phyloP scores from a whole-genome alignment of 2,797 vertebrate genomes.

The Chloroceryle inda region DNA sequence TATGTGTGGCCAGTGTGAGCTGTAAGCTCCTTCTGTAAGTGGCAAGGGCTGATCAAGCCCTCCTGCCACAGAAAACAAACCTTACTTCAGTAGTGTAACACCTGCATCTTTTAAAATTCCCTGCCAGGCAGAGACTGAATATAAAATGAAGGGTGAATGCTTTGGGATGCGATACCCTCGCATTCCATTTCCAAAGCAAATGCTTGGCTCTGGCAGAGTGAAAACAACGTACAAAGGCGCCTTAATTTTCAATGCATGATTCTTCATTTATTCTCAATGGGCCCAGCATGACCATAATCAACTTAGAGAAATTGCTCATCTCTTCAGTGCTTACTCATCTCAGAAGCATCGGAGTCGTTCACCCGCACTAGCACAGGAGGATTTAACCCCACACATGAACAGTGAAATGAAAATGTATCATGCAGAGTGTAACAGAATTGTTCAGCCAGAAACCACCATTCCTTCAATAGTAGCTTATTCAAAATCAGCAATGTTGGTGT shows the following conservation, averaged over 20 bases:
- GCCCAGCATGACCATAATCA: not conserved
- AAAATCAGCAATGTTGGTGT: not conserved
- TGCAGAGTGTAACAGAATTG: not conserved
- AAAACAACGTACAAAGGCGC: not conserved
- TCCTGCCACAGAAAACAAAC: not conserved
- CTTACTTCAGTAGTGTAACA: not conserved
- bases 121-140: not conserved
- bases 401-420: not conserved
- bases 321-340: not conserved
- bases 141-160: not conserved
- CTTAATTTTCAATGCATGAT: not conserved
- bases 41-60: not conserved
- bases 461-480: not conserved
- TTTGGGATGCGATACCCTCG: not conserved
- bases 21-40: not conserved
- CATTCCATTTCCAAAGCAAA: slow-evolving; percentile 2
- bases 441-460: not conserved
- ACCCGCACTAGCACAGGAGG: not conserved
- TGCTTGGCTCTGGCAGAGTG: not conserved
- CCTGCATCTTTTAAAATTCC: not conserved
- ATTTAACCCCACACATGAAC: not conserved
- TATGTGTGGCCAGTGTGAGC: not conserved
- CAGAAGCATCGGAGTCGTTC: not conserved
- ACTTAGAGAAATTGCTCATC: slow-evolving; percentile 2
- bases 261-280: not conserved